Evolutionary conservation across 1,140 invertebrate genomes (phyloP).

Genomic region (Lethocerus indicus): DNA sequence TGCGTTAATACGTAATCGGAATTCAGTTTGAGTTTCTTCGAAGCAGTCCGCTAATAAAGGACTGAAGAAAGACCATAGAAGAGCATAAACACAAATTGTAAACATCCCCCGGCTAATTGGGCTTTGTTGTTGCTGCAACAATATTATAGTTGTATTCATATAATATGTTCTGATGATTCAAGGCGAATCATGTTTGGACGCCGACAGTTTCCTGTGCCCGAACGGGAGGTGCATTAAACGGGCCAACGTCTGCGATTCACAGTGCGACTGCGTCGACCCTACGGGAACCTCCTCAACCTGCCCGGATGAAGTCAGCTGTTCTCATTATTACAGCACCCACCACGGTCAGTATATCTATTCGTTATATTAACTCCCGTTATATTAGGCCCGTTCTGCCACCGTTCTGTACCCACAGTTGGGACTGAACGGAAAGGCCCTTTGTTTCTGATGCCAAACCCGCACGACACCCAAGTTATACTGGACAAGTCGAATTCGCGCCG

Average conservation of each 20-base stretch:
- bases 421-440: too few relatives aligned
- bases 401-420: too few relatives aligned
- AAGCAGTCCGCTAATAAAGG: neutral
- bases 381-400: too few relatives aligned
- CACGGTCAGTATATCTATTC: conserved; percentile 10
- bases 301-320: conserved; percentile 18
- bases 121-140: neutral
- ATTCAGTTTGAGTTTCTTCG: too few relatives aligned
- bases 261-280: conserved; percentile 39
- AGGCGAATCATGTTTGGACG: conserved; percentile 17
- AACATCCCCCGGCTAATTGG: neutral
- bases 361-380: neutral
- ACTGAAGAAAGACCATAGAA: neutral
- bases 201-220: conserved; percentile 32
- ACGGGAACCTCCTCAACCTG: conserved; percentile 3
- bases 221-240: conserved; percentile 39
- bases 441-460: too few relatives aligned
- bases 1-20: too few relatives aligned
- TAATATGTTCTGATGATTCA: too few relatives aligned
- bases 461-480: too few relatives aligned
- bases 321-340: conserved; percentile 9
- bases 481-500: too few relatives aligned
- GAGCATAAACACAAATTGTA: neutral
- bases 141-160: too few relatives aligned
- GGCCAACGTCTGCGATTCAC: conserved; percentile 47